Percentiles rank a stretch among this genome's conserved stretches.
phyloP scores from a whole-genome alignment of 2,113 vertebrate genomes.

The Anolis carolinensis region DNA sequence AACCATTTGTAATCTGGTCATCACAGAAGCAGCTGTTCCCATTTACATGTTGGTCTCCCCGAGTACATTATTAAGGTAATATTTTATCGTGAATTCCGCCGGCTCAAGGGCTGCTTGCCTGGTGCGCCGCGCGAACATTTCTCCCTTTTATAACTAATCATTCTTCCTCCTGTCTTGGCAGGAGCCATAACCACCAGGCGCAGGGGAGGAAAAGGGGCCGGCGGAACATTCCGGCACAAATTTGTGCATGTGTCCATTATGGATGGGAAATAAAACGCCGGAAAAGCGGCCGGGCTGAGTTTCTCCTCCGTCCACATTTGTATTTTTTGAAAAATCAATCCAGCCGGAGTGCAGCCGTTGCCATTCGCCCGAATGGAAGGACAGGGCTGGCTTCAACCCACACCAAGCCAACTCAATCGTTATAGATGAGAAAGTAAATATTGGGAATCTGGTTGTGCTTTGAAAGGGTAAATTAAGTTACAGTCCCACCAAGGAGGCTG shows the following conservation, averaged over 20 bases:
- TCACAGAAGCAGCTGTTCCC: slow-evolving; percentile 64
- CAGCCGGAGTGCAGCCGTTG: slow-evolving; percentile 11
- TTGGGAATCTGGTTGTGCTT: slow-evolving; percentile 41
- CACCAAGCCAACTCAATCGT: slow-evolving; percentile 38
- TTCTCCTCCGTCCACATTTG: slow-evolving; percentile 40
- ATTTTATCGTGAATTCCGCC: slow-evolving; percentile 51
- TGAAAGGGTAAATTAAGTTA: slow-evolving; percentile 45
- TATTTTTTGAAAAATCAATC: slow-evolving; percentile 59
- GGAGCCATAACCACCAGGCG: slow-evolving; percentile 30
- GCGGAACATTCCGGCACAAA: slow-evolving; percentile 22
- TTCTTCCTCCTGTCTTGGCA: slow-evolving; percentile 56
- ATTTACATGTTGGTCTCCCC: slow-evolving; percentile 54
- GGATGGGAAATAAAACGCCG: slow-evolving; percentile 44
- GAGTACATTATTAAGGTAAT: slow-evolving; percentile 64
- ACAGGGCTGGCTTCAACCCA: slow-evolving; percentile 23
- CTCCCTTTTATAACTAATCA: slow-evolving; percentile 54
- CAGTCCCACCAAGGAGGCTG: slow-evolving; percentile 25
- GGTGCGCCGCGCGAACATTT: slow-evolving; percentile 5
- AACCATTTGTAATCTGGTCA: slow-evolving; percentile 54
- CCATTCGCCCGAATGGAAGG: background rate
- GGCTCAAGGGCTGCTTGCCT: slow-evolving; percentile 59
- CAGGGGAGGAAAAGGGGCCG: background rate
- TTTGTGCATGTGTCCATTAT: slow-evolving; percentile 22
- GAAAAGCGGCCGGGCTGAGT: slow-evolving; percentile 36
- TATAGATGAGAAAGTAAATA: slow-evolving; percentile 49